Evolutionary conservation across 2,888 invertebrate genomes (phyloP).

Genomic region (Holacanthella duospinosa): DNA sequence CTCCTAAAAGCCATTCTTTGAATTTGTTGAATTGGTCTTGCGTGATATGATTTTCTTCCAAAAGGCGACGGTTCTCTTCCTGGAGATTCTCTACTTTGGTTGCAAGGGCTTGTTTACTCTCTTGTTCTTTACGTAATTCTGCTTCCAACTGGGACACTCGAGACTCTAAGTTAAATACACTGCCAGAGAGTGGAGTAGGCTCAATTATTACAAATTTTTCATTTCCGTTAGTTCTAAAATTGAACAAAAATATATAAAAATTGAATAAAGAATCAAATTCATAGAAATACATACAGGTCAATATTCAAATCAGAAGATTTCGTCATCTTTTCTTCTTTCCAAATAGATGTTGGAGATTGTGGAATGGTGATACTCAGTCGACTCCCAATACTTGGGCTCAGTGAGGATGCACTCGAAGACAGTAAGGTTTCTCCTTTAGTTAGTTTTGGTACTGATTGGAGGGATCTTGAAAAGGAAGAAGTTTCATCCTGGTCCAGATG

Average conservation of each 20-base stretch:
- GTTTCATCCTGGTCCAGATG: not conserved
- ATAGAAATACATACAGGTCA: not conserved
- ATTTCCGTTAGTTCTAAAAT: not conserved
- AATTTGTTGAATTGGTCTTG: slow-evolving; percentile 50
- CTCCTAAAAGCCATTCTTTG: slow-evolving; percentile 28
- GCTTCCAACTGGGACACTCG: slow-evolving; percentile 46
- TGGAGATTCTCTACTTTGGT: slow-evolving; percentile 58
- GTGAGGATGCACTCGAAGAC: not conserved
- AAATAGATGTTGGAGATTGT: not conserved
- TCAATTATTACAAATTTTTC: not conserved
- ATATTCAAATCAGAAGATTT: not conserved
- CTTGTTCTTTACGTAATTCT: slow-evolving; percentile 52
- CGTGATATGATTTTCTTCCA: slow-evolving; percentile 83
- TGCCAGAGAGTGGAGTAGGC: slow-evolving; percentile 4
- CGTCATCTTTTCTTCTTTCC: not conserved
- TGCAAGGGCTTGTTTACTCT: slow-evolving; percentile 52
- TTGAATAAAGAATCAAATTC: too few relatives aligned
- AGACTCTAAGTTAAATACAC: slow-evolving; percentile 37
- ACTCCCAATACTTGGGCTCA: not conserved
- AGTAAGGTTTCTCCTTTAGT: slow-evolving; percentile 4
- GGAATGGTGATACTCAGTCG: not conserved
- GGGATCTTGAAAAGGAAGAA: not conserved
- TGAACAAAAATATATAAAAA: not conserved
- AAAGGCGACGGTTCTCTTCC: slow-evolving; percentile 73
- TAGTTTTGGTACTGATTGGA: not conserved